phyloP scores from a whole-genome alignment of 1,140 invertebrate species.

The Drosophila nebulosa region DNA sequence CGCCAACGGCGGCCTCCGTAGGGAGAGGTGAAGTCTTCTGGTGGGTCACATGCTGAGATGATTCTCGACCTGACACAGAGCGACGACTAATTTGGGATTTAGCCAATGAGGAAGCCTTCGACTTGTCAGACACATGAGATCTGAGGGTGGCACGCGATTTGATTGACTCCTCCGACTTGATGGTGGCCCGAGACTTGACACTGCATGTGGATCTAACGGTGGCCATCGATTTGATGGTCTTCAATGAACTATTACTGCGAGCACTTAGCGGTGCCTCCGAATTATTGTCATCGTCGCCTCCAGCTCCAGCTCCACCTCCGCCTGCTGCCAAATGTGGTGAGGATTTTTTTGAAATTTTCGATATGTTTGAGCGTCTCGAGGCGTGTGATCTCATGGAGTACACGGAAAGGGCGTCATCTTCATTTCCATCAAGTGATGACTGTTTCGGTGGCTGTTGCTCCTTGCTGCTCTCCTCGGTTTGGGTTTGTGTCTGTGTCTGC shows the following conservation, averaged over 20 bases:
- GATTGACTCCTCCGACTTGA: conserved; percentile 13
- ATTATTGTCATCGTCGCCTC: background rate
- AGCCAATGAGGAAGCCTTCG: background rate
- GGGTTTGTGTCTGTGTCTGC: background rate
- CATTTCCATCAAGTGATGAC: background rate
- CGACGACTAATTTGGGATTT: too few species aligned
- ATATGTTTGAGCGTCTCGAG: background rate
- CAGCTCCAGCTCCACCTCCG: too few species aligned
- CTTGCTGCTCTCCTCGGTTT: background rate
- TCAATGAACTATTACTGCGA: conserved; percentile 11
- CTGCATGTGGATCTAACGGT: background rate
- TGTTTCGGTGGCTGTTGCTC: background rate
- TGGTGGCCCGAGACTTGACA: conserved; percentile 16
- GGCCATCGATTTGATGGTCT: background rate
- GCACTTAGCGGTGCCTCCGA: conserved; percentile 14
- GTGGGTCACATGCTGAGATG: too few species aligned
- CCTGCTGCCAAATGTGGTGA: too few species aligned
- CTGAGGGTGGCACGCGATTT: conserved; percentile 11
- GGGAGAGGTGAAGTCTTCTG: too few species aligned
- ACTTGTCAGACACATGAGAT: background rate
- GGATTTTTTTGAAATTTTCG: background rate
- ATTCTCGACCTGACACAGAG: too few species aligned
- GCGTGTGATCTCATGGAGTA: background rate
- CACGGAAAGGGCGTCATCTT: background rate
- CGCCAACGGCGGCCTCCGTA: too few species aligned